Evolutionary conservation across 2,113 vertebrate species (phyloP).

Genomic region (Crotalus viridis): DNA sequence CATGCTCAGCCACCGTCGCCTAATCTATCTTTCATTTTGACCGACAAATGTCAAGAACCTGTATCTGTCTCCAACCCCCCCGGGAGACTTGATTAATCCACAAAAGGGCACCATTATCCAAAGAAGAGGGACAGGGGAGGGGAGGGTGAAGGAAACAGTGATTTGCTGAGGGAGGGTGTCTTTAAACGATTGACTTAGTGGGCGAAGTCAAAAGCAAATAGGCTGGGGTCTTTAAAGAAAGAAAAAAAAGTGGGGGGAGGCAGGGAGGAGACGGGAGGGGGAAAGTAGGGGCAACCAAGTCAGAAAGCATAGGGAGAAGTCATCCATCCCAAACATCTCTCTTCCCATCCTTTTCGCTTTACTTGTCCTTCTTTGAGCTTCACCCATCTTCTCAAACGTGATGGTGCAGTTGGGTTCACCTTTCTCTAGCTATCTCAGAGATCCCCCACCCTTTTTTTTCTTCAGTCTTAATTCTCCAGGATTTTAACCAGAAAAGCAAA

Average conservation of each 20-base stretch:
- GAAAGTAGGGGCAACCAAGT: background rate
- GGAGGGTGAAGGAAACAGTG: slow-evolving; percentile 43
- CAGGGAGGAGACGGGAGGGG: background rate
- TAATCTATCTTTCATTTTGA: slow-evolving; percentile 96
- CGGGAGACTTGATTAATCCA: slow-evolving; percentile 91
- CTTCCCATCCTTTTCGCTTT: no score
- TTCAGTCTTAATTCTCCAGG: background rate
- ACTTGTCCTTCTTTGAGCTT: background rate
- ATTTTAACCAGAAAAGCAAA: background rate
- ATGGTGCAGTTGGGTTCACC: background rate
- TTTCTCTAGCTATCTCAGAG: background rate
- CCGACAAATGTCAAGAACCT: slow-evolving; percentile 94
- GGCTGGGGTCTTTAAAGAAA: slow-evolving; percentile 55
- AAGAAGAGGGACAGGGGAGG: slow-evolving; percentile 77
- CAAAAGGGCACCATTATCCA: slow-evolving; percentile 89
- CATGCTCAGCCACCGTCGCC: slow-evolving; percentile 85
- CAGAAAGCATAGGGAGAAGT: background rate
- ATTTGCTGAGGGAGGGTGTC: slow-evolving; percentile 65
- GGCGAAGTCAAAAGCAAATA: slow-evolving; percentile 77
- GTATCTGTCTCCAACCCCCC: slow-evolving; percentile 85
- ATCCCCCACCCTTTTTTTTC: background rate
- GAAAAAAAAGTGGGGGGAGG: background rate
- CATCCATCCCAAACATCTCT: background rate
- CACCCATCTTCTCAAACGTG: background rate
- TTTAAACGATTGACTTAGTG: slow-evolving; percentile 79